Evolutionary conservation across 2,113 vertebrate genomes (phyloP).

Genomic region (Dicerorhinus sumatrensis): DNA sequence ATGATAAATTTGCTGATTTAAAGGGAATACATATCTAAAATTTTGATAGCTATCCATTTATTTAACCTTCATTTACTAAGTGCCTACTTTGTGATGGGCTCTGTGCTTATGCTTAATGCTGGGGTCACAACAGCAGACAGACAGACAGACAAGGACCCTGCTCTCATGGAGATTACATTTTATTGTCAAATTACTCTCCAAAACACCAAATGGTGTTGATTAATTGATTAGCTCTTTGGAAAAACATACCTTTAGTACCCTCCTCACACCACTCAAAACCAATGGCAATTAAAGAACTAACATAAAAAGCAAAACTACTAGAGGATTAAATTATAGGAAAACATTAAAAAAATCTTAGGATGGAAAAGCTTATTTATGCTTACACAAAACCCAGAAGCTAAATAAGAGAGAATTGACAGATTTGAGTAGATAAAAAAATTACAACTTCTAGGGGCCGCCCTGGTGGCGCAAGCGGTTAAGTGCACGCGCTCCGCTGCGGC

Average conservation of each 20-base stretch:
- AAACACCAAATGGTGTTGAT: neutral
- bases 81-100: neutral
- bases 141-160: neutral
- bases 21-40: neutral
- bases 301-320: neutral
- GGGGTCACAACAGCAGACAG: neutral
- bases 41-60: neutral
- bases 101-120: neutral
- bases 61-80: neutral
- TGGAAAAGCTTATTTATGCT: neutral
- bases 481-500: too few relatives aligned
- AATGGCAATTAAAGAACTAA: neutral
- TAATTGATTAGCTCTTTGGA: neutral
- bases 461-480: too few relatives aligned
- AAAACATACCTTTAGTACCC: neutral
- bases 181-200: neutral
- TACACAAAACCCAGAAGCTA: neutral
- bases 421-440: constrained; percentile 20
- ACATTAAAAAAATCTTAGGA: neutral
- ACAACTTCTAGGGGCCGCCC: too few relatives aligned
- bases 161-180: neutral
- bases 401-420: neutral
- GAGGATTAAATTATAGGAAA: neutral
- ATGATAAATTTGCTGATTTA: neutral
- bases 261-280: neutral